phyloP scores from a whole-genome alignment of 37 sponge, comb jelly and placozoan genomes.

The Halisarca cf. caerulea region DNA sequence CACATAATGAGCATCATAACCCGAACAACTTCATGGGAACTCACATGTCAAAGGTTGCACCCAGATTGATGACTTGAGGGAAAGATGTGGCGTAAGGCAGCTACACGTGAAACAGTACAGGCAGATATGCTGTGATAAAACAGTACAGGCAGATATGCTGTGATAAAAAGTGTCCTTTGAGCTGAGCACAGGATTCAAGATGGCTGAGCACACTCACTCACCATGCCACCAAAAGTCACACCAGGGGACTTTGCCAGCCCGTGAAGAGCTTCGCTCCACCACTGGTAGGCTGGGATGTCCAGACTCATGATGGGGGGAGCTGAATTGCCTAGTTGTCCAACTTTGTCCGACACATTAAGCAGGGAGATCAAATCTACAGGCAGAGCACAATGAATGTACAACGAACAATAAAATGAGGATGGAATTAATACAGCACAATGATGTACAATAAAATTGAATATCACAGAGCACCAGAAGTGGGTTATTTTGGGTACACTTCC shows the following conservation, averaged over 20 bases:
- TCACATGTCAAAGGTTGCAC: constrained; percentile 53
- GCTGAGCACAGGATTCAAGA: too few species aligned
- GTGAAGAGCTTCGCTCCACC: constrained; percentile 88
- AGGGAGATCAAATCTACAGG: constrained; percentile 55
- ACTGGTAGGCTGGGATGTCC: constrained; percentile 71
- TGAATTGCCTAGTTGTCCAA: constrained; percentile 60
- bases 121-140: too few species aligned
- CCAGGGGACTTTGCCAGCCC: constrained; percentile 79
- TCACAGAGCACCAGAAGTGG: too few species aligned
- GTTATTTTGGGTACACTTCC: too few species aligned
- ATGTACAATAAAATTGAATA: too few species aligned
- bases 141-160: background rate
- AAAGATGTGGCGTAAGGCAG: constrained; percentile 38
- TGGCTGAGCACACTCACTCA: too few species aligned
- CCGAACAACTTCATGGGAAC: too few species aligned
- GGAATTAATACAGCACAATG: background rate
- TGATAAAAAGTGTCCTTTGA: too few species aligned
- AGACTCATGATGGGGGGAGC: constrained; percentile 49
- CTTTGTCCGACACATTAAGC: constrained; percentile 50
- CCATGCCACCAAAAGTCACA: constrained; percentile 72
- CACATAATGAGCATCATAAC: too few species aligned
- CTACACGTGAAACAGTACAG: background rate
- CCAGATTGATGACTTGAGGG: constrained; percentile 56
- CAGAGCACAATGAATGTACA: background rate
- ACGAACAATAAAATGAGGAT: background rate